A percentile compares a stretch with the other conserved stretches of the same genome.
Conservation (phyloP, 2,797 vertebrate genomes). For the Tapirus indicus region DNA sequence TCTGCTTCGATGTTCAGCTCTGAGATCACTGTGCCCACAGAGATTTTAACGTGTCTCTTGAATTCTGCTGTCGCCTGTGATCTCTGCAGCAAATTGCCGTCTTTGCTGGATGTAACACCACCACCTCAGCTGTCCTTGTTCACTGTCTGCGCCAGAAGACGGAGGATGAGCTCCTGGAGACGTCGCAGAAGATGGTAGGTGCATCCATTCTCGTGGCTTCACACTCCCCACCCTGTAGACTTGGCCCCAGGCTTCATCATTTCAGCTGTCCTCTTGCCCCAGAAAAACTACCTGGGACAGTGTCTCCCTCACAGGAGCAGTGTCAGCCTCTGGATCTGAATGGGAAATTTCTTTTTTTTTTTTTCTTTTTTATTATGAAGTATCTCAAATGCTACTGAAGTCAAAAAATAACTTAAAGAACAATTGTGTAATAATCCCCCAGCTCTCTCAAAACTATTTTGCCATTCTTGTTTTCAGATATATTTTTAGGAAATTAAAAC, state of each 20-base stretch:
- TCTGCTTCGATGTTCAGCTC: background rate
- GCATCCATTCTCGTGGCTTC: accelerated
- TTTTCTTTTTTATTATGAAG: too few species aligned
- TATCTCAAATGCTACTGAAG: too few species aligned
- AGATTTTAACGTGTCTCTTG: background rate
- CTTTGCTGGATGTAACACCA: conserved; percentile 64
- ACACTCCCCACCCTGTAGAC: accelerated
- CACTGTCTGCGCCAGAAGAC: conserved; percentile 76
- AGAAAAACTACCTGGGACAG: too few species aligned
- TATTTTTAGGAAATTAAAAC: background rate
- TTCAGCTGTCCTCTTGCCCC: background rate
- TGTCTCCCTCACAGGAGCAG: too few species aligned
- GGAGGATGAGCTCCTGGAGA: conserved; percentile 39
- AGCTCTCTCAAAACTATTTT: too few species aligned
- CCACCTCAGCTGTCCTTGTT: conserved; percentile 51
- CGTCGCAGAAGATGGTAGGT: background rate
- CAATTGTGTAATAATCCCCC: too few species aligned
- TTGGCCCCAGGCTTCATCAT: background rate
- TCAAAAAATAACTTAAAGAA: too few species aligned
- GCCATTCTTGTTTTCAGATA: too few species aligned
- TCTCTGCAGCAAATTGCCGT: conserved; percentile 56
- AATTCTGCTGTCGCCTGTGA: background rate
- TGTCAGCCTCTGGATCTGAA: too few species aligned
- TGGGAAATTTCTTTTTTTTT: too few species aligned
- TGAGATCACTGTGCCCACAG: background rate